Evolutionary conservation across 1,140 invertebrate species (phyloP), one percentile per base, ranked within the genome.

Genomic region (Drosophila seguyi): DNA sequence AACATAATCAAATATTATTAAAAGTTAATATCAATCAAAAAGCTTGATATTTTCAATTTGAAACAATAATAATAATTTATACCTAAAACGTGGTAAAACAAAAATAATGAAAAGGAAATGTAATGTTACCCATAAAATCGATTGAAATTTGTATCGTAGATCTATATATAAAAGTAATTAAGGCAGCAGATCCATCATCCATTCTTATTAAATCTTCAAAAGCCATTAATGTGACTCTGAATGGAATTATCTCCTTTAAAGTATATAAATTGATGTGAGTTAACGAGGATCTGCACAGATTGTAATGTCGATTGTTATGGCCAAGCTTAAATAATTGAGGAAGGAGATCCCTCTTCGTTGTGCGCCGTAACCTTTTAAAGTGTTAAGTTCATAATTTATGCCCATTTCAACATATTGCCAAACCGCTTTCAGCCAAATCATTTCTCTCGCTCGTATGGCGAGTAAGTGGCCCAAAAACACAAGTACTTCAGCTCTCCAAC

Each of bases 301-400:
- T 25, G 2, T 22, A 55, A 29, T 42, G 62, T 3, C 44, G 18
- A 52, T 31, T 41, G 38, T 48, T 25, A 20, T 18, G 45, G 66
- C 27, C 27, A 52, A 55, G 34, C 62, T 25, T 55, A 67, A 69
- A 50, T 42, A 53, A 53, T 67, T 67, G 31, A 50, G 66, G 38
- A 38, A 38, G 48, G 48, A 55, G 60, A 41, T 42, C 2, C 48
- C 27, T 62, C 36, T 56, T 62, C 20, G 34, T 25, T 25, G 52
- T 25, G 52, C 48, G 47, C 61, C 1, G 27, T 69, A 69, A 69
- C 66, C 66, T 69, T 69, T 68, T 38, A 31, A 38, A 69, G 66
- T 69, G 66, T 67, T 69, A 69, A 67, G 66, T 69, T 69, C 47
- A 66, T 67, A 67, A 69, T 69, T 69, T 69, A 69, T 69, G 66